These are phyloP conservation scores for Empidonax traillii DNA, from an alignment of 2,113 vertebrate genomes.

Conservation along the genomic window DNA sequence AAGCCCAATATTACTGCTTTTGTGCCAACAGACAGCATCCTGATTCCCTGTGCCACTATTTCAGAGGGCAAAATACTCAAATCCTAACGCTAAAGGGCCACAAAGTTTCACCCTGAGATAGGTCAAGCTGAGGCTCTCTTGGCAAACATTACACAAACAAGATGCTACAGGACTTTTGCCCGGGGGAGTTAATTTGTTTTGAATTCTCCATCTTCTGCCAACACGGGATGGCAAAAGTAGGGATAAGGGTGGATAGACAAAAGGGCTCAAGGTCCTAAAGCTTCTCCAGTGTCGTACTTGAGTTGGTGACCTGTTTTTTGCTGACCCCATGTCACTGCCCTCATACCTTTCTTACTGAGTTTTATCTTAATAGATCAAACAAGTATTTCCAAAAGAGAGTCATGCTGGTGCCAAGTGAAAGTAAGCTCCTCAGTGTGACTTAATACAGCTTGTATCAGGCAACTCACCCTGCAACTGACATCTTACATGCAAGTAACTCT, in stretches of 20 bases:
- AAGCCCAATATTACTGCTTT: neutral
- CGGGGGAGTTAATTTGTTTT: neutral
- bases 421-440: neutral
- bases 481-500: neutral
- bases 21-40: neutral
- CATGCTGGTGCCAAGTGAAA: neutral
- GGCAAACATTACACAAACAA: neutral
- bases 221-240: neutral
- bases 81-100: neutral
- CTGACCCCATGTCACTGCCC: neutral
- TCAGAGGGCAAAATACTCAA: neutral
- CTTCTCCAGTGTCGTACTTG: neutral
- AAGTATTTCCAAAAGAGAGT: neutral
- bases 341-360: neutral
- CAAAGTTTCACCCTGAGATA: neutral
- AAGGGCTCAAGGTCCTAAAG: neutral
- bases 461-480: neutral
- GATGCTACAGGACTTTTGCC: neutral
- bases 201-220: neutral
- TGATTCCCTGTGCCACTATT: neutral
- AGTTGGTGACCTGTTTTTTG: neutral
- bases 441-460: neutral
- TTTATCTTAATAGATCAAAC: neutral
- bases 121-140: neutral
- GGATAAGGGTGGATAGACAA: neutral